Conservation (phyloP, 2,888 invertebrate species). For the Sicus ferrugineus region DNA sequence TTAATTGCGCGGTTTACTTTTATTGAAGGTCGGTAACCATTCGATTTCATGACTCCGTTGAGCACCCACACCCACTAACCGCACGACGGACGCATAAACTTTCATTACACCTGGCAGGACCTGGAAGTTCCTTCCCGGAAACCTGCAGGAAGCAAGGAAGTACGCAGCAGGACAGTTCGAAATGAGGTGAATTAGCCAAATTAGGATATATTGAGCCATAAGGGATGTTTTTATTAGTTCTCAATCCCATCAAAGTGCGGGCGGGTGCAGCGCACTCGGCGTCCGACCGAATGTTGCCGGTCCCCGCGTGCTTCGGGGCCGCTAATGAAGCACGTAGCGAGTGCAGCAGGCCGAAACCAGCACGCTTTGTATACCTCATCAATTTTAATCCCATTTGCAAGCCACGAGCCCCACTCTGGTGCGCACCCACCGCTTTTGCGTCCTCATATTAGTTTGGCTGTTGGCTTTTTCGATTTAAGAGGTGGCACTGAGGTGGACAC, state of each 20-base stretch:
- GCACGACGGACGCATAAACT: too few species aligned
- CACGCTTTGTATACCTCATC: conserved; percentile 18
- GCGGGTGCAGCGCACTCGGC: background rate
- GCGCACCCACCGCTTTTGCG: background rate
- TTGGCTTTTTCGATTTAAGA: background rate
- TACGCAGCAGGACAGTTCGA: background rate
- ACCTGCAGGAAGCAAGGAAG: background rate
- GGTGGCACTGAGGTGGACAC: background rate
- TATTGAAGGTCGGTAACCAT: too few species aligned
- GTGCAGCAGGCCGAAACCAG: background rate
- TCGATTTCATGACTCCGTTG: background rate
- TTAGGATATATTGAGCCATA: conserved; percentile 53
- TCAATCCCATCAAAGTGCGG: conserved; percentile 22
- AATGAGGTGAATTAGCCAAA: conserved; percentile 49
- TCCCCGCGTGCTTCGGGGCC: background rate
- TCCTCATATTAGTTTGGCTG: background rate
- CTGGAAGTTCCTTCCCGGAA: too few species aligned
- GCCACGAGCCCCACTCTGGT: too few species aligned
- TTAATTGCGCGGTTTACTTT: background rate
- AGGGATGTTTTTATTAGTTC: conserved; percentile 47
- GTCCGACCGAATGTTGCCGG: background rate
- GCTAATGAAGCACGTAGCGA: conserved; percentile 16
- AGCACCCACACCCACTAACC: background rate
- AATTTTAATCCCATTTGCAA: conserved; percentile 22
- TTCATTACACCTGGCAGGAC: too few species aligned